A percentile compares a stretch with the other conserved stretches of the same genome.
phyloP scores from a whole-genome alignment of 2,888 invertebrate genomes.

The Scaptodrosophila latifasciaeformis region DNA sequence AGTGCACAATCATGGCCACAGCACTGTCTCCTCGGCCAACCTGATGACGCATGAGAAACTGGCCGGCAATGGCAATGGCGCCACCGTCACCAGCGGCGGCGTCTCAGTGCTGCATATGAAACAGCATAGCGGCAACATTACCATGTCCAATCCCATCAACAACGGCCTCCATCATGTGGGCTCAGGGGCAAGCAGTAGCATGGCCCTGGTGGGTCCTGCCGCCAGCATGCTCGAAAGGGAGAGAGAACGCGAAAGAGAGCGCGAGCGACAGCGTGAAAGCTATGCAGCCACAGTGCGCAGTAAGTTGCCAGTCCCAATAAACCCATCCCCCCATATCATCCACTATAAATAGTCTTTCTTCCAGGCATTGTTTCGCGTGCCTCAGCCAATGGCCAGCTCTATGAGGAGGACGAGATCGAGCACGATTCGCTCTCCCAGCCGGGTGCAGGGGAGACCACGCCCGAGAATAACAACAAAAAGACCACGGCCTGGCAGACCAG shows the following conservation, averaged over 20 bases:
- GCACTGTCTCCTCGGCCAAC: slow-evolving; percentile 73
- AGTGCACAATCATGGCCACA: slow-evolving; percentile 73
- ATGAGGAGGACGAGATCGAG: slow-evolving; percentile 76
- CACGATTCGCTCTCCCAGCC: slow-evolving; percentile 67
- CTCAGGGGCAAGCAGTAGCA: slow-evolving; percentile 77
- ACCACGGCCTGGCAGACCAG: slow-evolving; percentile 72
- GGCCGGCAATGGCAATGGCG: slow-evolving; percentile 57
- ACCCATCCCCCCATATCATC: slow-evolving; percentile 23
- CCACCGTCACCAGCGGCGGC: slow-evolving; percentile 60
- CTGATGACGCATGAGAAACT: slow-evolving; percentile 73
- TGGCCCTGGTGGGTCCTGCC: slow-evolving; percentile 78
- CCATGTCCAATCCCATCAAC: slow-evolving; percentile 71
- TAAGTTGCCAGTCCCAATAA: too few relatives aligned
- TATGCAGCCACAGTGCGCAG: slow-evolving; percentile 79
- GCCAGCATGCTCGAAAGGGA: slow-evolving; percentile 77
- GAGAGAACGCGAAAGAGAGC: slow-evolving; percentile 71
- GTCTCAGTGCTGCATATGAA: slow-evolving; percentile 72
- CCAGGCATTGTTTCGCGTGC: slow-evolving; percentile 77
- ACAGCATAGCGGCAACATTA: slow-evolving; percentile 65
- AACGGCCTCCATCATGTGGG: slow-evolving; percentile 63
- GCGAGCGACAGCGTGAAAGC: slow-evolving; percentile 73
- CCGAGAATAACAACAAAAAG: slow-evolving; percentile 59
- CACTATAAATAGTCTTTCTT: slow-evolving; percentile 65
- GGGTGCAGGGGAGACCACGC: slow-evolving; percentile 41
- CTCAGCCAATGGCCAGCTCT: slow-evolving; percentile 74